phyloP scores from a whole-genome alignment of 2,113 vertebrate species.

The Colinus virginianus region DNA sequence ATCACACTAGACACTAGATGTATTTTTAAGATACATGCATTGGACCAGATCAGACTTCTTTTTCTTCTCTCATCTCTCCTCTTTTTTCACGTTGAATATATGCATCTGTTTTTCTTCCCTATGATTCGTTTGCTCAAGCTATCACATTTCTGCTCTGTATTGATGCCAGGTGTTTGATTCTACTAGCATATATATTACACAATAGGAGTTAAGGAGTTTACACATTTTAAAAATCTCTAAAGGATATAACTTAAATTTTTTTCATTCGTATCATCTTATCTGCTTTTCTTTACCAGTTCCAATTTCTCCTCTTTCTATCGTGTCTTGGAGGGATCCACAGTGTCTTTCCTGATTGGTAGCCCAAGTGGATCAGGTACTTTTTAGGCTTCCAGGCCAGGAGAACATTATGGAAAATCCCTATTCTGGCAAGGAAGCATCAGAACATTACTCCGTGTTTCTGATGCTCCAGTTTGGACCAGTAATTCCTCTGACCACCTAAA shows the following conservation, averaged over 20 bases:
- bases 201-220: neutral
- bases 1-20: neutral
- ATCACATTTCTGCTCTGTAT: neutral
- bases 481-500: neutral
- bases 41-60: neutral
- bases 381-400: neutral
- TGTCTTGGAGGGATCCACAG: neutral
- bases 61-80: neutral
- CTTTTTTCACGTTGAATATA: neutral
- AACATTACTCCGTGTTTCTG: neutral
- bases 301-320: neutral
- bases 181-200: neutral
- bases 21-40: neutral
- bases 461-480: neutral
- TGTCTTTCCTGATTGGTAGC: neutral
- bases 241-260: neutral
- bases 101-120: neutral
- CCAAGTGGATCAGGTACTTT: neutral
- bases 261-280: neutral
- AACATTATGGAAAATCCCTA: neutral
- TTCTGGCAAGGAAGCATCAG: neutral
- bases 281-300: neutral
- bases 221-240: neutral
- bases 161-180: neutral
- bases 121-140: conserved; percentile 32